phyloP scores from a whole-genome alignment of 1,140 invertebrate genomes.

The Drosophila sechellia region DNA sequence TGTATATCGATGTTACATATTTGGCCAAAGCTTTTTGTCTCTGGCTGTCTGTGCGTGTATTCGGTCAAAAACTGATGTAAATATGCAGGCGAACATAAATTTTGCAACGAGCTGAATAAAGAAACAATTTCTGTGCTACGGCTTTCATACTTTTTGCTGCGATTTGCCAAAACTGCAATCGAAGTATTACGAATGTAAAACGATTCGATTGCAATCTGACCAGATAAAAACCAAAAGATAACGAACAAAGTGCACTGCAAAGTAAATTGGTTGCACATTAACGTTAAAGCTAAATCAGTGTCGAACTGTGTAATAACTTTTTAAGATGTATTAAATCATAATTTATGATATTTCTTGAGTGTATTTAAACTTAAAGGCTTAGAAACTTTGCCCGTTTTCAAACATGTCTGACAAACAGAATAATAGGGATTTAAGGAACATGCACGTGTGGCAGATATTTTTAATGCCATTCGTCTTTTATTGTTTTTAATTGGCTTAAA shows the following conservation, averaged over 20 bases:
- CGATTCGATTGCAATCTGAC: slow-evolving; percentile 59
- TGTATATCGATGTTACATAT: slow-evolving; percentile 6
- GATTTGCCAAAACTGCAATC: slow-evolving; percentile 61
- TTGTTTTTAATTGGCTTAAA: slow-evolving; percentile 48
- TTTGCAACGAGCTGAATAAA: slow-evolving; percentile 52
- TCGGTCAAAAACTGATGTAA: slow-evolving; percentile 42
- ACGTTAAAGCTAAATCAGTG: no score
- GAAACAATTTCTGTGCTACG: slow-evolving; percentile 62
- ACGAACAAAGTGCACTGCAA: no score
- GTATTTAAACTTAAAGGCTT: no score
- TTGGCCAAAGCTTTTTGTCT: slow-evolving; percentile 65
- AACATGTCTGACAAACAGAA: neutral
- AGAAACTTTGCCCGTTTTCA: neutral
- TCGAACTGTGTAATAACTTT: neutral
- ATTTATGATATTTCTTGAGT: no score
- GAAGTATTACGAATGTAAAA: slow-evolving; percentile 73
- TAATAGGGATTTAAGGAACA: slow-evolving; percentile 1
- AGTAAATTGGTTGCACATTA: neutral
- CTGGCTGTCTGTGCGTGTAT: slow-evolving; percentile 7
- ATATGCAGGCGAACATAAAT: slow-evolving; percentile 63
- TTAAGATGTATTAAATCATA: neutral
- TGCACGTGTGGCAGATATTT: slow-evolving; percentile 30
- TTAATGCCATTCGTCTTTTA: slow-evolving; percentile 27
- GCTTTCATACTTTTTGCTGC: slow-evolving; percentile 39
- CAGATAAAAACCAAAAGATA: slow-evolving; percentile 15